A percentile compares a stretch with the other conserved stretches of the same genome.
These are phyloP conservation scores for Scaptomyza parva DNA, from an alignment of 2,888 invertebrate species.

Conservation along the genomic window DNA sequence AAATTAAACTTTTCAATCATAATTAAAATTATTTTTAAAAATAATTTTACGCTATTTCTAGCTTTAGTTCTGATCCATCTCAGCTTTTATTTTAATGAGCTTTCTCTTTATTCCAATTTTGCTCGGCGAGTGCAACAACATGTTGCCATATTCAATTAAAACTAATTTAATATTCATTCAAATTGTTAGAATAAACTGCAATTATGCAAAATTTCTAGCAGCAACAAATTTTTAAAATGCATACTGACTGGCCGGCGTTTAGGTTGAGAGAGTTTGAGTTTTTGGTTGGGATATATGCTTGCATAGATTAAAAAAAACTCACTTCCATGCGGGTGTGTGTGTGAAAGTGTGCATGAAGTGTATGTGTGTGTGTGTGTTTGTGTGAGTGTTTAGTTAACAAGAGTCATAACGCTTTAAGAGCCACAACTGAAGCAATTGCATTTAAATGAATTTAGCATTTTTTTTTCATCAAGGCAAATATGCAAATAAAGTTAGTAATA, in stretches of 20 bases:
- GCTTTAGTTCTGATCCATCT: neutral
- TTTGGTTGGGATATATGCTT: constrained; percentile 43
- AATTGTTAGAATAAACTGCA: constrained; percentile 64
- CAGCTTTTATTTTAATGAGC: constrained; percentile 60
- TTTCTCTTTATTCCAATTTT: constrained; percentile 8
- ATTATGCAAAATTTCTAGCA: constrained; percentile 65
- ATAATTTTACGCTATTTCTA: neutral
- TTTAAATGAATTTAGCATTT: constrained; percentile 26
- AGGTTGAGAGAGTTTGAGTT: constrained; percentile 16
- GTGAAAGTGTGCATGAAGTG: constrained; percentile 7
- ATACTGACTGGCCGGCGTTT: neutral
- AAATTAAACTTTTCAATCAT: neutral
- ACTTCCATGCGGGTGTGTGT: constrained; percentile 7
- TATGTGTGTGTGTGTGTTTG: constrained; percentile 1
- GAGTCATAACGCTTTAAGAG: constrained; percentile 51
- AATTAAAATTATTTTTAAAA: neutral
- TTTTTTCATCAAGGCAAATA: constrained; percentile 32
- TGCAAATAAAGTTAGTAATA: constrained; percentile 38
- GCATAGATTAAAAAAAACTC: constrained; percentile 68
- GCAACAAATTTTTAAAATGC: neutral
- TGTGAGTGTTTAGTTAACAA: constrained; percentile 29
- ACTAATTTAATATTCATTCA: constrained; percentile 68
- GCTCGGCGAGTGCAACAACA: constrained; percentile 10
- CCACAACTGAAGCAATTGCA: constrained; percentile 44
- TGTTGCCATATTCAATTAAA: constrained; percentile 62